Evolutionary conservation across 2,888 invertebrate species (phyloP), one percentile per base, ranked within the genome.

Genomic region (Arge pagana): DNA sequence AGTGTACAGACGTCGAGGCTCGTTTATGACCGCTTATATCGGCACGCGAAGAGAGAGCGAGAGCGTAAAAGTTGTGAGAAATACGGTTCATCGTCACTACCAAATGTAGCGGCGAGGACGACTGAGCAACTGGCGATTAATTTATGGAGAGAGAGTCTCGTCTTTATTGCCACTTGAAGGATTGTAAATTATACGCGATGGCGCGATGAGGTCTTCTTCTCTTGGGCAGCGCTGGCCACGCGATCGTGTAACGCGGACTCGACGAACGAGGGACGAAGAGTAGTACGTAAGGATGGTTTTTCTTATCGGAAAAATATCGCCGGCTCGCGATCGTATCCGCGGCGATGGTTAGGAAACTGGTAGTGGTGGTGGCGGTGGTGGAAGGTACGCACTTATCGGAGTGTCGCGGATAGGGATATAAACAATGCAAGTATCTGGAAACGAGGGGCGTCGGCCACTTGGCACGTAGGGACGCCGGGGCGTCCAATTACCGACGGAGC

Each of bases 401-500:
- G 53, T 28, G 16, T 41, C 55, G 50, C 40, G 23, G 48, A 45
- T 57, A 55, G 55, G 50, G 55, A 48, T 54, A 62, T 64, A 68
- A 69, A 72, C 71, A 73, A 72, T 71, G 66, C 68, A 60, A 69
- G 67, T 68, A 70, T 71, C 65, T 63, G 64, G 58, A 60, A 61
- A 62, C 57, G 63, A 67, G 67, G 67, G 68, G 67, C 61, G 65
- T 71, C 53, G 64, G 67, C 67, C 71, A 74, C 73, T 76, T 75
- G 73, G 73, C 75, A 74, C 74, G 76, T 74, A 72, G 67, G 57
- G 60, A 64, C 61, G 48, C 28, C 50, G 50, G 24, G 65, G 50
- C 66, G 69, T 73, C 74, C 75, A 75, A 75, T 76, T 76, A 76
- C 72, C 66, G 70, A 63, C 65, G 68, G 68, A 66, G 65, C 67